Percentiles rank a stretch among this genome's conserved stretches.
These are phyloP conservation scores for Formica exsecta DNA, from an alignment of 1,140 invertebrate genomes.

Conservation along the genomic window DNA sequence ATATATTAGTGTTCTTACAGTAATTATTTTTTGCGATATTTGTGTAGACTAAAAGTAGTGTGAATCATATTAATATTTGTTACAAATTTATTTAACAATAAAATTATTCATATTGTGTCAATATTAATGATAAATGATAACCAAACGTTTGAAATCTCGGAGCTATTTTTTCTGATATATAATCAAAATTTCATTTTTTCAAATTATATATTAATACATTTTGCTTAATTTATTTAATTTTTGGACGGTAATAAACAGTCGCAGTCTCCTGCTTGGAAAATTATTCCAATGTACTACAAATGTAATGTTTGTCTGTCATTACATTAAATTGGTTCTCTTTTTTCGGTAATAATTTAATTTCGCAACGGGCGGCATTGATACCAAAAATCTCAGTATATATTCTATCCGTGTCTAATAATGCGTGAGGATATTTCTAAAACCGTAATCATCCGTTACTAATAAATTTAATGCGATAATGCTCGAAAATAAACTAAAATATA, in stretches of 20 bases:
- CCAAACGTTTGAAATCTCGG: neutral
- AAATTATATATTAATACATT: neutral
- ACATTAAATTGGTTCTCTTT: neutral
- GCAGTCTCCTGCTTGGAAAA: neutral
- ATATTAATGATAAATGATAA: slow-evolving; percentile 13
- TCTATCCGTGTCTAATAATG: neutral
- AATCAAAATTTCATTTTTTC: slow-evolving; percentile 1
- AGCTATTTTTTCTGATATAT: neutral
- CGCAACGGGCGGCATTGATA: neutral
- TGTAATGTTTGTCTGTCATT: neutral
- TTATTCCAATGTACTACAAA: neutral
- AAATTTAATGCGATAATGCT: neutral
- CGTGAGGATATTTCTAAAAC: neutral
- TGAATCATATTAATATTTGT: slow-evolving; percentile 2
- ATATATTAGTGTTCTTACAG: neutral
- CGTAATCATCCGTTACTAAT: neutral
- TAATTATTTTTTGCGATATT: slow-evolving; percentile 1
- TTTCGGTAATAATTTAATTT: neutral
- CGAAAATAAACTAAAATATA: slow-evolving; percentile 1
- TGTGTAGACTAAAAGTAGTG: neutral
- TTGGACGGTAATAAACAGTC: neutral
- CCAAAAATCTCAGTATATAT: neutral
- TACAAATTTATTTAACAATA: neutral
- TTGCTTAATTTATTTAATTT: neutral
- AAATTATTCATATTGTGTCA: neutral